Percentiles rank a stretch among this genome's conserved stretches.
Conservation (phyloP, 1,140 invertebrate species). For the Anoplolepis gracilipes region DNA sequence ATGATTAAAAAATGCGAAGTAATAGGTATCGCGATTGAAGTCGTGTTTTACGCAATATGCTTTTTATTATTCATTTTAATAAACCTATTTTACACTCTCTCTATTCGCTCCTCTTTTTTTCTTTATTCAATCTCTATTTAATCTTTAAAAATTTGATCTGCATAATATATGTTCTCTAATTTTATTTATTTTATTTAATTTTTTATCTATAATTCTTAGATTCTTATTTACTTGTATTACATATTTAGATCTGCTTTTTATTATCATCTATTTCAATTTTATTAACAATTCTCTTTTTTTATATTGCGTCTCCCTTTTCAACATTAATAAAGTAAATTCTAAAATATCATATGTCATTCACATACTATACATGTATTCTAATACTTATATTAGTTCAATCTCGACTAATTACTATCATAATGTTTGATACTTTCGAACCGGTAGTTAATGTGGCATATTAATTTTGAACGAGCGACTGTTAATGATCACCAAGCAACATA, state of each 20-base stretch:
- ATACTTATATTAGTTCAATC: not conserved
- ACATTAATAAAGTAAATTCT: not conserved
- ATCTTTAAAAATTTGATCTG: not conserved
- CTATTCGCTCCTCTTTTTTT: not conserved
- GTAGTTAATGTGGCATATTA: not conserved
- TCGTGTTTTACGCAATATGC: not conserved
- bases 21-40: not conserved
- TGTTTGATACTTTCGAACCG: not conserved
- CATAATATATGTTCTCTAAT: not conserved
- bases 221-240: not conserved
- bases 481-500: not conserved
- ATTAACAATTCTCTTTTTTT: not conserved
- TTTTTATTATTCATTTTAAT: not conserved
- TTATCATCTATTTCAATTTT: not conserved
- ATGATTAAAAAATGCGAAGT: constrained; percentile 14
- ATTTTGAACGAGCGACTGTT: not conserved
- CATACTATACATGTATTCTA: not conserved
- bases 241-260: not conserved
- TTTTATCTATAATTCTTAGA: not conserved
- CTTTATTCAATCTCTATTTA: constrained; percentile 5
- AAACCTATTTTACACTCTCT: not conserved
- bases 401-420: not conserved
- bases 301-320: not conserved
- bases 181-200: not conserved
- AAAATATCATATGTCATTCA: not conserved